phyloP scores from a whole-genome alignment of 2,113 vertebrate genomes.

The Amphilophus citrinellus region DNA sequence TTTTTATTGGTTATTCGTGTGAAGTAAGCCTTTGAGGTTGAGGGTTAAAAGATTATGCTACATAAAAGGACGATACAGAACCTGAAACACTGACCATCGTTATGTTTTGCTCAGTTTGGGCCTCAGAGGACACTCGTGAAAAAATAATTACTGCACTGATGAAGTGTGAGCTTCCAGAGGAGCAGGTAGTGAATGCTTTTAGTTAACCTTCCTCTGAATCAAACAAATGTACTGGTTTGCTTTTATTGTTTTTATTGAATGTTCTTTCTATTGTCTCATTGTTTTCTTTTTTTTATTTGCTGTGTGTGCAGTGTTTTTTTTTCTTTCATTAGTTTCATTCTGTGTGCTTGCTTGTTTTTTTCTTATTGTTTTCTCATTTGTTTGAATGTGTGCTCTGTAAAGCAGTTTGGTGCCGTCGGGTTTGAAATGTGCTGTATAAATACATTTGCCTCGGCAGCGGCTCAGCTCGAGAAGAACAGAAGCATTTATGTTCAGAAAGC shows the following conservation, averaged over 20 bases:
- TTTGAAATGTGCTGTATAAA: not conserved
- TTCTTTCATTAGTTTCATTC: not conserved
- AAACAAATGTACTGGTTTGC: not conserved
- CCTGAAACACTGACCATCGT: rapidly evolving
- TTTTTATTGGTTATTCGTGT: not conserved
- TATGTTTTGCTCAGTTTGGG: not conserved
- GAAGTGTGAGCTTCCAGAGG: not conserved
- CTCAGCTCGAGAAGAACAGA: not conserved
- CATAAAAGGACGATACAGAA: not conserved
- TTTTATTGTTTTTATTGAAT: not conserved
- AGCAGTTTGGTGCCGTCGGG: not conserved
- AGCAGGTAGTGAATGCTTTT: not conserved
- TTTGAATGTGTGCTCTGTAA: not conserved
- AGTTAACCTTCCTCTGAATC: not conserved
- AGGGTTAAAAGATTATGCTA: not conserved
- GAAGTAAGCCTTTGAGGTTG: not conserved
- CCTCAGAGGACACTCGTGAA: not conserved
- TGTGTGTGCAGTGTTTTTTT: not conserved
- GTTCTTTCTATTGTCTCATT: not conserved
- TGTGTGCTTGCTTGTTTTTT: not conserved
- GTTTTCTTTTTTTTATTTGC: not conserved
- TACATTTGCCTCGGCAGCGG: not conserved
- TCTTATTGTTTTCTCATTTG: not conserved
- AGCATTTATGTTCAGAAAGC: not conserved
- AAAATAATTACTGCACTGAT: rapidly evolving